A percentile compares a stretch with the other conserved stretches of the same genome.
Conservation (phyloP, 2,113 vertebrate species). For the Pardalotus punctatus region DNA sequence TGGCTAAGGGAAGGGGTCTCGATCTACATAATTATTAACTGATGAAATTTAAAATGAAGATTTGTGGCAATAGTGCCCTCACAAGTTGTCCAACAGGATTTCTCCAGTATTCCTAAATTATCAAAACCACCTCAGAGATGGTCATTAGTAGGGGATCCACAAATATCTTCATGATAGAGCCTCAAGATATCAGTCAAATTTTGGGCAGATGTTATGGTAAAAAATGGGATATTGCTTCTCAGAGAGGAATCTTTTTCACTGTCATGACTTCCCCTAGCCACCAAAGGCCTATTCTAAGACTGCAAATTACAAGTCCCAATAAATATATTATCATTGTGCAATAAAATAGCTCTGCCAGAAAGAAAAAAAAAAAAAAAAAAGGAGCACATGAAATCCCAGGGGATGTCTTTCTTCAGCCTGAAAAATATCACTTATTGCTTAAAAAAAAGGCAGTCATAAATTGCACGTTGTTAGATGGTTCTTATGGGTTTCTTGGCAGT, state of each 20-base stretch:
- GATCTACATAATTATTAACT: background rate
- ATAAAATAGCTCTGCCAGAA: background rate
- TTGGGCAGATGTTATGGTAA: background rate
- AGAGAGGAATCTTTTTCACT: background rate
- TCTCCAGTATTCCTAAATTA: background rate
- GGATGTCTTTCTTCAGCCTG: background rate
- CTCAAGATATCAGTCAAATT: background rate
- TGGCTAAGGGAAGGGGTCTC: background rate
- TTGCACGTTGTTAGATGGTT: background rate
- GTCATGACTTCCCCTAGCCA: background rate
- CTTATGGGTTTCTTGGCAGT: background rate
- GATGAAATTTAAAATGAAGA: background rate
- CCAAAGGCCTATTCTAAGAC: background rate
- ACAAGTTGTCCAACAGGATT: background rate
- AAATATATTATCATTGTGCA: background rate
- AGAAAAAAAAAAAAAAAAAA: background rate
- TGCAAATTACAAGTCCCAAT: background rate
- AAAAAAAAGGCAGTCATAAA: background rate
- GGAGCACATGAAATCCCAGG: background rate
- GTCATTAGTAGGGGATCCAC: background rate
- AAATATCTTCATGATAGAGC: background rate
- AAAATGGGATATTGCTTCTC: background rate
- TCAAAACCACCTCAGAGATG: background rate
- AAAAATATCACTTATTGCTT: background rate
- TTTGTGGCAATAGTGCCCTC: background rate